Base-by-base conservation (phyloP, 1,140 invertebrate genomes). In the Drosophila eugracilis region DNA sequence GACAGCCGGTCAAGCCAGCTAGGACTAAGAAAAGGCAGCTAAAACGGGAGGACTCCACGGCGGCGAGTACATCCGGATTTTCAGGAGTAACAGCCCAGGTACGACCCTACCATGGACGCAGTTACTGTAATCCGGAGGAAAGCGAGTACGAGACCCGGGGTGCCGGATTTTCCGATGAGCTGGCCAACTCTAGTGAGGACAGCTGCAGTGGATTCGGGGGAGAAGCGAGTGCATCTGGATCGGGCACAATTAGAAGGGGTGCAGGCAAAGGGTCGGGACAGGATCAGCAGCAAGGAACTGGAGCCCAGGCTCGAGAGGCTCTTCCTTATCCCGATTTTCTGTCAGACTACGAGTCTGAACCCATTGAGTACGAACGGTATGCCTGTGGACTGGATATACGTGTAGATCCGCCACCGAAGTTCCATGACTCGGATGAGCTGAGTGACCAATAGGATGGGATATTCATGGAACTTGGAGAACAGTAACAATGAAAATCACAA, bases 251-350 rank as follows among this genome's bases (percentile, higher is more conserved):
- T 14, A 41, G 80, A 37, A 75, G 86, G 41, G 67, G 49, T 7
- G 44, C 63, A 14, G 22, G 26, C 22, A 58, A 78, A 10, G 37
- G 22, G 12, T 26, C n/a, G 28, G 15, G 26, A 24, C 36, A 42
- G 3, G 34, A 34, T 10, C 34, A 67, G 26, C 26, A 49, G 6
- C 15, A 58, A 4, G 14, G 12, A n/a, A 9, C n/a, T 6, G 39
- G 54, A 7, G n/a, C 30, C 39, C 60, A 62, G 6, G 21, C 22
- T 39, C 37, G 59, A 17, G 67, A 81, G 15, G 77, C 83, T 39
- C 48, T 91, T 22, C 91, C 91, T 5, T 91, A 91, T 72, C 91
- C 91, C 0, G 91, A 92, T 60, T 92, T 91, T 58, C 60, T 91
- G 7, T 91, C 91, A 1, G 91, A 92, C 53, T 91, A 89, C 52